Evolutionary conservation across 2,888 invertebrate species (phyloP).

Genomic region (Andrena flavipes): DNA sequence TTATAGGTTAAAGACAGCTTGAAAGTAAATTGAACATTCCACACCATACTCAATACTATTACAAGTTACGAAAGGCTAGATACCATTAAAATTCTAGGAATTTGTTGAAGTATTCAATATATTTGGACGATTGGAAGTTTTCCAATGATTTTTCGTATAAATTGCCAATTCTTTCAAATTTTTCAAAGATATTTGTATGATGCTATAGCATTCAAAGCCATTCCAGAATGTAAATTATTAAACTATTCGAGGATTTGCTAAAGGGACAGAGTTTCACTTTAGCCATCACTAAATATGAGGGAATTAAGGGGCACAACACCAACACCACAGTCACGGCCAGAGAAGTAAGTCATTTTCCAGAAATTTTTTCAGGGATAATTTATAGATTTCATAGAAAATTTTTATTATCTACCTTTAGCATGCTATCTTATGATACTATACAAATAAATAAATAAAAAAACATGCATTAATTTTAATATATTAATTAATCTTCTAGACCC

Average conservation of each 20-base stretch:
- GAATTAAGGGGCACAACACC: no score
- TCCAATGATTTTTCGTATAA: conserved; percentile 3
- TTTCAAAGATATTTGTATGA: not conserved
- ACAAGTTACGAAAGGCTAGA: not conserved
- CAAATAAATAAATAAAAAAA: no score
- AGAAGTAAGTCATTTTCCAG: no score
- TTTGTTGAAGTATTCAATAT: not conserved
- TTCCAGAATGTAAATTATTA: not conserved
- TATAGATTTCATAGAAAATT: no score
- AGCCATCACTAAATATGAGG: not conserved
- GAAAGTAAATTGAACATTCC: no score
- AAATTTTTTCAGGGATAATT: no score
- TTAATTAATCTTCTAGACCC: no score
- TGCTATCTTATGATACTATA: no score
- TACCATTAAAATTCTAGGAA: not conserved
- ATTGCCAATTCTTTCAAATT: not conserved
- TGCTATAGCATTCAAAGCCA: not conserved
- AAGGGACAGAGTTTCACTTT: conserved; percentile 3
- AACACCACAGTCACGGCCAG: no score
- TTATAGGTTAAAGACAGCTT: not conserved
- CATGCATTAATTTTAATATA: no score
- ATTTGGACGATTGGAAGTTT: not conserved
- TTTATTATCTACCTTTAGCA: no score
- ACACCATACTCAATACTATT: not conserved
- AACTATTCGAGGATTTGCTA: not conserved